These are phyloP conservation scores for Drosophila repletoides DNA, from an alignment of 1,140 invertebrate genomes.

Conservation along the genomic window DNA sequence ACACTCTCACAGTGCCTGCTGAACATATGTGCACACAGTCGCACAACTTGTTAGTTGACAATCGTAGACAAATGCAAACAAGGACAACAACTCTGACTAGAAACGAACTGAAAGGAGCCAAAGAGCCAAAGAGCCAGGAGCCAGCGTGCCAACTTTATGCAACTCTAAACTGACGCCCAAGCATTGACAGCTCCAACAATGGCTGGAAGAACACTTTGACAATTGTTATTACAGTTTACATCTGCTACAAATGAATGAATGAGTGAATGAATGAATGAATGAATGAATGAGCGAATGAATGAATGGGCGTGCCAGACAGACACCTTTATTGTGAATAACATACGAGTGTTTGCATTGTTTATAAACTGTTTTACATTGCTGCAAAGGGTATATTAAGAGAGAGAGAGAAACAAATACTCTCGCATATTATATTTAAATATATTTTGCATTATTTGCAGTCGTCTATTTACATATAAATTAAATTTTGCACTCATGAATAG, in stretches of 20 bases:
- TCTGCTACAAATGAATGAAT: conserved; percentile 47
- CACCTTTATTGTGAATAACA: too few species aligned
- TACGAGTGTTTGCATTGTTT: too few species aligned
- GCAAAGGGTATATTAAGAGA: too few species aligned
- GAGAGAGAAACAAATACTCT: too few species aligned
- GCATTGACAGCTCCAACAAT: conserved; percentile 64
- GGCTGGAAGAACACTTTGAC: conserved; percentile 40
- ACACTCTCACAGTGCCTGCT: background rate
- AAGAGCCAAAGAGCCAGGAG: background rate
- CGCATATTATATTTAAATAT: too few species aligned
- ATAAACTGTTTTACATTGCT: background rate
- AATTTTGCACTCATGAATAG: too few species aligned
- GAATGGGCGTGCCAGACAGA: conserved; percentile 15
- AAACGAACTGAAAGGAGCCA: background rate
- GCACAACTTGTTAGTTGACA: conserved; percentile 39
- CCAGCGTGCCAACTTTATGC: conserved; percentile 31
- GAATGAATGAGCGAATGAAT: too few species aligned
- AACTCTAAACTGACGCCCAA: conserved; percentile 44
- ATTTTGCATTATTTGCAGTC: too few species aligned
- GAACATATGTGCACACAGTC: conserved; percentile 32
- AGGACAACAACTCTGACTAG: conserved; percentile 10
- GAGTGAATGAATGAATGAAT: too few species aligned
- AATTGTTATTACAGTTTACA: conserved; percentile 69
- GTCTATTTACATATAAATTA: too few species aligned
- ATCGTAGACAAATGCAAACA: conserved; percentile 37